Evolutionary conservation across 2,113 vertebrate genomes (phyloP).

Genomic region (Microtus oregoni): DNA sequence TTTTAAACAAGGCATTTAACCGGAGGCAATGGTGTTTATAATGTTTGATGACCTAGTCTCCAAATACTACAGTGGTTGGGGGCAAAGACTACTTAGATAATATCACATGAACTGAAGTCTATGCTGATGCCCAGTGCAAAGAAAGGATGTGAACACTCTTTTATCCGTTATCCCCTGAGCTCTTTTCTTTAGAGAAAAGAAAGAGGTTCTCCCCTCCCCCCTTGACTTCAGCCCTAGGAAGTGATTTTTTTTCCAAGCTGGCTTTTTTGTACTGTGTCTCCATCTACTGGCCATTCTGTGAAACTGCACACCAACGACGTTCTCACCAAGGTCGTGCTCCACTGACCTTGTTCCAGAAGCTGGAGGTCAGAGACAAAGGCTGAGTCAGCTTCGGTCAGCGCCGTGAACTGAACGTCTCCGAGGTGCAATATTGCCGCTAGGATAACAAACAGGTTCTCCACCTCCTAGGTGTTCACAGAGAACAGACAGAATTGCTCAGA

Average conservation of each 20-base stretch:
- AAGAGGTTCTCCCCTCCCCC: background rate
- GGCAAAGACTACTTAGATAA: fast-evolving
- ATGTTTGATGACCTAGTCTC: constrained; percentile 51
- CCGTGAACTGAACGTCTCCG: constrained; percentile 92
- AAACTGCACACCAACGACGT: background rate
- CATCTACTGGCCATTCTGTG: constrained; percentile 44
- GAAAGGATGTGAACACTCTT: too few relatives aligned
- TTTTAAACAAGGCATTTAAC: constrained; percentile 69
- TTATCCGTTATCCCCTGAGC: constrained; percentile 34
- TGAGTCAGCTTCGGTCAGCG: constrained; percentile 89
- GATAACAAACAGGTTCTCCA: constrained; percentile 94
- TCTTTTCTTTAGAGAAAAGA: constrained; percentile 58
- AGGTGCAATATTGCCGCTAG: constrained; percentile 94
- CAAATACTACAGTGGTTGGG: background rate
- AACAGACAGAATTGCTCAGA: constrained; percentile 52
- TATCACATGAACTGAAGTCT: background rate
- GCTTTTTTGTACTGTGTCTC: constrained; percentile 77
- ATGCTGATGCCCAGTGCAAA: too few relatives aligned
- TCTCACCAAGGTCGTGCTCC: background rate
- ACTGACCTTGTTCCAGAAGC: constrained; percentile 95
- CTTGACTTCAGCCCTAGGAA: fast-evolving
- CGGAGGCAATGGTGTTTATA: constrained; percentile 60
- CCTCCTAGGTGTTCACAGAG: constrained; percentile 87
- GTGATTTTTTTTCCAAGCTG: fast-evolving
- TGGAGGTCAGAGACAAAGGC: constrained; percentile 94